Evolutionary conservation across 2,113 vertebrate genomes (phyloP).

Genomic region (Aphyosemion australe): DNA sequence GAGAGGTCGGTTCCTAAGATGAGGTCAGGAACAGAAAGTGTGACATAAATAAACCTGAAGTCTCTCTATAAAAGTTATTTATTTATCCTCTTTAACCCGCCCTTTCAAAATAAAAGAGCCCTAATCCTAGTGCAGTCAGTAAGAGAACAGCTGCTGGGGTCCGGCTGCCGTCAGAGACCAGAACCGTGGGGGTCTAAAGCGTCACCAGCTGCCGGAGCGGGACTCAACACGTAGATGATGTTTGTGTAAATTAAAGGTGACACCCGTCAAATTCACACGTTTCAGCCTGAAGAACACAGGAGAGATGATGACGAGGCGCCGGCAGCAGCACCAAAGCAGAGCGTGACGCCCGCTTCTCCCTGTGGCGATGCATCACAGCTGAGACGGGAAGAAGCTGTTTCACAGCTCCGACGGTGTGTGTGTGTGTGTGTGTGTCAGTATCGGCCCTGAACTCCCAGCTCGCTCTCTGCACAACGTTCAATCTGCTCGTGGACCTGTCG

Average conservation of each 20-base stretch:
- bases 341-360: conserved; percentile 21
- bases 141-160: background rate
- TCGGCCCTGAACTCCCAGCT: conserved; percentile 88
- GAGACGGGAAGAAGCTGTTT: conserved; percentile 11
- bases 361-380: conserved; percentile 11
- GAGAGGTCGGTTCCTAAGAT: too few relatives aligned
- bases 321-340: conserved; percentile 7
- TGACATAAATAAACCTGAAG: too few relatives aligned
- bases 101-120: too few relatives aligned
- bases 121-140: too few relatives aligned
- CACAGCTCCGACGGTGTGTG: conserved; percentile 6
- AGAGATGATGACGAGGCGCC: background rate
- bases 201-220: background rate
- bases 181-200: background rate
- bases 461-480: conserved; percentile 73
- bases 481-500: conserved; percentile 81
- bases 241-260: conserved; percentile 9
- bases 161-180: background rate
- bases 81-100: too few relatives aligned
- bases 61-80: too few relatives aligned
- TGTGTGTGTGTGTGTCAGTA: conserved; percentile 73
- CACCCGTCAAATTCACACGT: background rate
- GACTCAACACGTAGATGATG: background rate
- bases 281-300: background rate
- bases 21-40: too few relatives aligned